A percentile compares a stretch with the other conserved stretches of the same genome.
Evolutionary conservation across 2,797 vertebrate species (phyloP).

Genomic region (Falco columbarius): DNA sequence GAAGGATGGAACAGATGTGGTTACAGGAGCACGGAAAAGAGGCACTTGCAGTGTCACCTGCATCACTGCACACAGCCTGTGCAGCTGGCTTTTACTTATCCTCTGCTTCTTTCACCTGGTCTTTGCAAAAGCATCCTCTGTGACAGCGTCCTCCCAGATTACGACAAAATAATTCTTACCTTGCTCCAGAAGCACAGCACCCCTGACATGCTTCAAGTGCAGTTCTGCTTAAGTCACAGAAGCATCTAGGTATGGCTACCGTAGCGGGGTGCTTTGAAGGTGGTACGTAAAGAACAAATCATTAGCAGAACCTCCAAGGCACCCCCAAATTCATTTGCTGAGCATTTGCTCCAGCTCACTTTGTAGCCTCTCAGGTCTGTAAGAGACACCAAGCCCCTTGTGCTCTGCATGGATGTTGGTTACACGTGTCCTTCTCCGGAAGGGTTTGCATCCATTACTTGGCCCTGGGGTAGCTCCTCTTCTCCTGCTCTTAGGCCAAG

Average conservation of each 20-base stretch:
- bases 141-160: not conserved
- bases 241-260: not conserved
- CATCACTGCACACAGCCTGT: not conserved
- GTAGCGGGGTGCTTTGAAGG: not conserved
- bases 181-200: slow-evolving; percentile 4
- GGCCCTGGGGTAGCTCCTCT: not conserved
- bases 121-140: not conserved
- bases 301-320: not conserved
- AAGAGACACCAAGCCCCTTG: not conserved
- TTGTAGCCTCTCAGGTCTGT: not conserved
- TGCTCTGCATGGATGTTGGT: not conserved
- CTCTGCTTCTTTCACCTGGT: not conserved
- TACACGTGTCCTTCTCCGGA: not conserved
- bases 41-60: not conserved
- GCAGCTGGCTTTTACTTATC: not conserved
- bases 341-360: not conserved
- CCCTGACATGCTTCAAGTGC: not conserved
- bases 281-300: not conserved
- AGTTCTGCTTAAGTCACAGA: not conserved
- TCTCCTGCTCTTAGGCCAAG: not conserved
- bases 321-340: not conserved
- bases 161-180: not conserved
- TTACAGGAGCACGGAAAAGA: not conserved
- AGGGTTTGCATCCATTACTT: not conserved
- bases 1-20: slow-evolving; percentile 48